Conservation (phyloP, 1,140 invertebrate genomes). For the Ladona fulva region DNA sequence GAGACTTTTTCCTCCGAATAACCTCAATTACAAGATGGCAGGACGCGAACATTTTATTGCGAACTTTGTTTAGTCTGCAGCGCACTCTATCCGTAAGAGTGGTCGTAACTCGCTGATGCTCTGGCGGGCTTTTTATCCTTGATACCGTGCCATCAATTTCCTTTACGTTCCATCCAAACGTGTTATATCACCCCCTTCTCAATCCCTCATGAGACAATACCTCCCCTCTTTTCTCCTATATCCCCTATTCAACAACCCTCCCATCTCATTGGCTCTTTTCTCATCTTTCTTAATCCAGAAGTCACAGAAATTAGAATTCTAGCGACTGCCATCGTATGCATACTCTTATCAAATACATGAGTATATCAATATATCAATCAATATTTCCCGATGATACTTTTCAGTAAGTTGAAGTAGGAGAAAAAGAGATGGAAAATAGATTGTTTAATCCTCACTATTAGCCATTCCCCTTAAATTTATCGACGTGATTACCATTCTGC, state of each 20-base stretch:
- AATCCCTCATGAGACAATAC: neutral
- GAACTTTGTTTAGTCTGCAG: neutral
- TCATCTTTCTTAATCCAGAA: too few relatives aligned
- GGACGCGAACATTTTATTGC: neutral
- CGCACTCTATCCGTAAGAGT: conserved; percentile 3
- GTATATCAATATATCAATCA: too few relatives aligned
- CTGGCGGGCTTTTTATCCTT: neutral
- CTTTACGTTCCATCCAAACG: neutral
- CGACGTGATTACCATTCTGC: too few relatives aligned
- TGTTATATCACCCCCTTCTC: neutral
- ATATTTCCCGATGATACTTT: too few relatives aligned
- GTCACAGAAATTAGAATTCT: too few relatives aligned
- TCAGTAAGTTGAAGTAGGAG: too few relatives aligned
- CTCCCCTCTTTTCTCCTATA: neutral
- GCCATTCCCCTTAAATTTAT: too few relatives aligned
- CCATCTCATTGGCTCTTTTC: neutral
- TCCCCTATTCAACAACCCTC: neutral
- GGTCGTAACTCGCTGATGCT: neutral
- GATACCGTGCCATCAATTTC: neutral
- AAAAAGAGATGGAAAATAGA: too few relatives aligned
- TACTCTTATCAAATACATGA: too few relatives aligned
- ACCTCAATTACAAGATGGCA: conserved; percentile 9
- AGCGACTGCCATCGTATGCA: too few relatives aligned
- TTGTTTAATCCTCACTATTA: too few relatives aligned
- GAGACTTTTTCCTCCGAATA: neutral